Conservation (phyloP, 2,888 invertebrate genomes). For the Psylliodes chrysocephalus region DNA sequence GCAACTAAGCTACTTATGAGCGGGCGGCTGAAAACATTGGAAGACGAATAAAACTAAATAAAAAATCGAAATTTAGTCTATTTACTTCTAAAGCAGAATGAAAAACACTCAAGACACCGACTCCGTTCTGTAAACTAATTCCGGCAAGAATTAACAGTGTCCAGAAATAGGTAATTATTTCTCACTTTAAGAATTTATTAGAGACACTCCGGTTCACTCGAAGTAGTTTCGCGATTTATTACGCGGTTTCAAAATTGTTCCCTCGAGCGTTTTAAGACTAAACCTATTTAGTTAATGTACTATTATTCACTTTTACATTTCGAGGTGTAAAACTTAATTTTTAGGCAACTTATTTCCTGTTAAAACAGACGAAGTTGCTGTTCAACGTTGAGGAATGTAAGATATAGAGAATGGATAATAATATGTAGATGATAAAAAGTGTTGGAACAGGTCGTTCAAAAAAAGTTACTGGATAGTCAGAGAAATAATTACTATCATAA, state of each 20-base stretch:
- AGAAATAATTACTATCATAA: too few relatives aligned
- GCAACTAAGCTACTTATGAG: too few relatives aligned
- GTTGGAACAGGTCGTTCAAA: too few relatives aligned
- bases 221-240: slow-evolving; percentile 16
- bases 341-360: background rate
- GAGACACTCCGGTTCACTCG: background rate
- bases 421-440: too few relatives aligned
- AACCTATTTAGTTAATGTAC: slow-evolving; percentile 1
- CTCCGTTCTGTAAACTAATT: background rate
- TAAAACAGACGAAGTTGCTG: too few relatives aligned
- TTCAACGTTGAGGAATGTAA: too few relatives aligned
- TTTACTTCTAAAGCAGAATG: background rate
- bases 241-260: slow-evolving; percentile 13
- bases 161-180: slow-evolving; percentile 18
- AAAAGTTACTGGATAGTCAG: too few relatives aligned
- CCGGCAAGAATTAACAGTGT: background rate
- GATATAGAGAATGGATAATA: too few relatives aligned
- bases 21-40: too few relatives aligned
- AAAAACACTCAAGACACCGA: background rate
- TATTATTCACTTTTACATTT: slow-evolving; percentile 3
- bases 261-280: slow-evolving; percentile 11
- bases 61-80: background rate
- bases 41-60: too few relatives aligned
- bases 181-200: slow-evolving; percentile 12
- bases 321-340: background rate